Conservation (phyloP, 2,888 invertebrate genomes). For the Steinernema carpocapsae region DNA sequence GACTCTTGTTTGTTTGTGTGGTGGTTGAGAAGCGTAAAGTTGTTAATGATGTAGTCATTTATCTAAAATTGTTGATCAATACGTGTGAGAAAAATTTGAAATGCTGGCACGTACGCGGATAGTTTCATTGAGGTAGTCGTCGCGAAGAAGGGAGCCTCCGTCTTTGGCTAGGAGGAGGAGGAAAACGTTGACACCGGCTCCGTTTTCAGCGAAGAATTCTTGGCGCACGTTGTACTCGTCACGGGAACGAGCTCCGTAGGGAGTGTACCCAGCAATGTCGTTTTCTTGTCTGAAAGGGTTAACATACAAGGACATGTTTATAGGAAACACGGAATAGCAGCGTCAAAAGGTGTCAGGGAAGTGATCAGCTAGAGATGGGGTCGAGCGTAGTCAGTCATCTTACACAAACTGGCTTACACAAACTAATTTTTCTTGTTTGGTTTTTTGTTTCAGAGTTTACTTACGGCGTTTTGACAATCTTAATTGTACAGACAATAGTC, state of each 20-base stretch:
- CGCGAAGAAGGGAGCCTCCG: slow-evolving; percentile 50
- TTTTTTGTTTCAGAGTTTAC: slow-evolving; percentile 45
- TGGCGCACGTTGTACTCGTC: slow-evolving; percentile 43
- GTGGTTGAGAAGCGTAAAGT: slow-evolving; percentile 54
- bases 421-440: no score
- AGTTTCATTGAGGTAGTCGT: slow-evolving; percentile 53
- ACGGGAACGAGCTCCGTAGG: slow-evolving; percentile 56
- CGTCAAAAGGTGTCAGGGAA: no score
- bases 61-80: slow-evolving; percentile 33
- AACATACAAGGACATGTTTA: neutral
- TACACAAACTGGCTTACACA: no score
- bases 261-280: slow-evolving; percentile 65
- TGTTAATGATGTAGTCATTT: slow-evolving; percentile 51
- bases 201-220: slow-evolving; percentile 51
- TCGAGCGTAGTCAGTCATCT: no score
- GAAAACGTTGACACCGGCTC: slow-evolving; percentile 57
- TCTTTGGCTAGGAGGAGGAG: slow-evolving; percentile 56
- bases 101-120: slow-evolving; percentile 42
- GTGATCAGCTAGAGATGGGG: no score
- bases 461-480: slow-evolving; percentile 48
- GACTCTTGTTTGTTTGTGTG: slow-evolving; percentile 49
- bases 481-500: slow-evolving; percentile 46
- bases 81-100: neutral
- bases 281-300: slow-evolving; percentile 48
- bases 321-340: neutral